Conservation (phyloP, 2,888 invertebrate genomes). For the Corbicula japonica region DNA sequence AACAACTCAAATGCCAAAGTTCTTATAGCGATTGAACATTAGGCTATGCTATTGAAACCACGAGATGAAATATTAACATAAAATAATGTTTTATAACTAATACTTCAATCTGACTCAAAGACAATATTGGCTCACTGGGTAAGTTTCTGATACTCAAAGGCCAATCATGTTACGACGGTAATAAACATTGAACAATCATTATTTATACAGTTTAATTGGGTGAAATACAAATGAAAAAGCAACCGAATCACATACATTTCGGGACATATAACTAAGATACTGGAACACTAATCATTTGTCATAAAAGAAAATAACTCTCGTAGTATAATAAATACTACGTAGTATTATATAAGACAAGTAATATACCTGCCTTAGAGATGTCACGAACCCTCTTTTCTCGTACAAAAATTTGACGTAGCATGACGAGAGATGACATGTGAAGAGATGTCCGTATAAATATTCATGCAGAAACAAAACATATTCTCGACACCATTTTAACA, state of each 20-base stretch:
- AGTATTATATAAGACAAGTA: constrained; percentile 2
- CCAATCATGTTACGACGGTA: no score
- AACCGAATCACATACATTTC: background rate
- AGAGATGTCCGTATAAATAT: constrained; percentile 31
- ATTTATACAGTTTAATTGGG: background rate
- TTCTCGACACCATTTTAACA: constrained; percentile 30
- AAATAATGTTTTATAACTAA: no score
- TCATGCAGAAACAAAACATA: constrained; percentile 23
- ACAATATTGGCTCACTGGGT: no score
- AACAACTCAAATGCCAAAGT: no score
- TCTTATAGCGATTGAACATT: no score
- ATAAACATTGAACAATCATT: background rate
- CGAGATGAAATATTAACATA: no score
- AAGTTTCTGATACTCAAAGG: no score
- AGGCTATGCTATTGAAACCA: no score
- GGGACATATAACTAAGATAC: no score
- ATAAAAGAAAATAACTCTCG: no score
- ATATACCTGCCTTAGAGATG: background rate
- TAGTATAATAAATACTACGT: no score
- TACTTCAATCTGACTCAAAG: no score
- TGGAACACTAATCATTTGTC: background rate
- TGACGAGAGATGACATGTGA: constrained; percentile 32
- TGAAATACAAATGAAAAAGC: background rate
- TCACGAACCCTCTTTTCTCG: constrained; percentile 29
- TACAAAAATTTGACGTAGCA: constrained; percentile 31